Evolutionary conservation across 2,888 invertebrate species (phyloP), one percentile per base, ranked within the genome.

Genomic region (Andrena bucephala): DNA sequence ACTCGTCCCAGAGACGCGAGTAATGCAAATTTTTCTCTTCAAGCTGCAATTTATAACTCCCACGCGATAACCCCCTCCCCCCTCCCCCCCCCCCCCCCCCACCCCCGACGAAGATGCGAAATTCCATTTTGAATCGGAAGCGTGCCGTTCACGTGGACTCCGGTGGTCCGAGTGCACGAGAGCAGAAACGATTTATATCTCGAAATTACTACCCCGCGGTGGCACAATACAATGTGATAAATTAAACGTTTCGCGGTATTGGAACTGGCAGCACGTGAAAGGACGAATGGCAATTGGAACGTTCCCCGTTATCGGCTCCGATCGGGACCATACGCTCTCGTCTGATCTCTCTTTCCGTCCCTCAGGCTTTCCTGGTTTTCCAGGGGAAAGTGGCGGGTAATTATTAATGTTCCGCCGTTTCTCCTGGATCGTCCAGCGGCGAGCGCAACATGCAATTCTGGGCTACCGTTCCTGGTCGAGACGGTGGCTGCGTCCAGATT

Each of bases 1-100:
- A 16, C n/a, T 69, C 50, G 54, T 50, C 42, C 10, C 72, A 1
- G 29, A 13, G 36, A 27, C 29, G 63, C 70, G 75, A 82, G 67
- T 83, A 78, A 88, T 81, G 71, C 79, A 84, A 83, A 73, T 81
- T 83, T 86, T 86, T 84, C 81, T 77, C 76, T 86, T 79, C 74
- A 78, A 80, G 81, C 42, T 54, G 59, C 77, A 42, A 63, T 78
- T 87, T 31, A 36, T 2, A 50, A 63, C 71, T 50, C 68, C 60
- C 59, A 8, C 54, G 68, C 62, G 48, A 65, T 71, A 73, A 60
- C 54, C 63, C 57, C 54, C 60, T 8, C n/a, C n/a, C n/a, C n/a
- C n/a, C n/a, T n/a, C n/a, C n/a, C n/a, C n/a, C n/a, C n/a, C n/a
- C n/a, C n/a, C n/a, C n/a, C n/a, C n/a, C n/a, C n/a, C n/a, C n/a